Conservation (phyloP, 2,113 vertebrate species). For the Crypturellus undulatus region DNA sequence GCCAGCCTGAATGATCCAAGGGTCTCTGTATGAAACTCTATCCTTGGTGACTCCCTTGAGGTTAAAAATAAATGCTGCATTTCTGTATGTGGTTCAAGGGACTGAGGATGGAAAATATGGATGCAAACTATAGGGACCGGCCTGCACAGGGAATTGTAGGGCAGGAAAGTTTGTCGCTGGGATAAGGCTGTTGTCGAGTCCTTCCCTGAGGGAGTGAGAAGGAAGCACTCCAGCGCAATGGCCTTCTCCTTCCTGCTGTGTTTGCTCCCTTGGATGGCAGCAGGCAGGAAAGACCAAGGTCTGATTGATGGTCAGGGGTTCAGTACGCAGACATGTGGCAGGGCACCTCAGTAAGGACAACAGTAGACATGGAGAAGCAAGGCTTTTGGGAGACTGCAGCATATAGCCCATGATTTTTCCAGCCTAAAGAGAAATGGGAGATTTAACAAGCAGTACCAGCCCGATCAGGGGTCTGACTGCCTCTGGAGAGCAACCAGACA, state of each 20-base stretch:
- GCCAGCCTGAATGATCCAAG: not conserved
- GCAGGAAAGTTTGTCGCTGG: not conserved
- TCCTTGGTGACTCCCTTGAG: not conserved
- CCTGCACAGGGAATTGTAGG: not conserved
- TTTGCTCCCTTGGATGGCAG: conserved; percentile 2
- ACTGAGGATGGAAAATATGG: not conserved
- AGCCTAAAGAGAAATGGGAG: accelerated
- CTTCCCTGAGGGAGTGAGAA: not conserved
- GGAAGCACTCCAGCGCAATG: not conserved
- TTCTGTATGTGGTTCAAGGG: not conserved
- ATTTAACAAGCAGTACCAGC: not conserved
- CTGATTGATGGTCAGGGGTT: not conserved
- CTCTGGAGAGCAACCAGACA: not conserved
- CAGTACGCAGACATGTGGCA: not conserved
- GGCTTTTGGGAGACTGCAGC: not conserved
- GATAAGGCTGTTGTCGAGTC: not conserved
- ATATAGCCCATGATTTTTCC: accelerated
- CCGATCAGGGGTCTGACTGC: not conserved
- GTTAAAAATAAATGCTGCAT: conserved; percentile 53
- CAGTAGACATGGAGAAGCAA: not conserved
- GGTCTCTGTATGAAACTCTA: conserved; percentile 17
- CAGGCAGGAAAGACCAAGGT: not conserved
- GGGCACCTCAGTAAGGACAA: not conserved
- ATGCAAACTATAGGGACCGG: not conserved
- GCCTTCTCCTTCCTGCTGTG: not conserved